phyloP scores from a whole-genome alignment of 2,888 invertebrate species.

The Gibbula magus region DNA sequence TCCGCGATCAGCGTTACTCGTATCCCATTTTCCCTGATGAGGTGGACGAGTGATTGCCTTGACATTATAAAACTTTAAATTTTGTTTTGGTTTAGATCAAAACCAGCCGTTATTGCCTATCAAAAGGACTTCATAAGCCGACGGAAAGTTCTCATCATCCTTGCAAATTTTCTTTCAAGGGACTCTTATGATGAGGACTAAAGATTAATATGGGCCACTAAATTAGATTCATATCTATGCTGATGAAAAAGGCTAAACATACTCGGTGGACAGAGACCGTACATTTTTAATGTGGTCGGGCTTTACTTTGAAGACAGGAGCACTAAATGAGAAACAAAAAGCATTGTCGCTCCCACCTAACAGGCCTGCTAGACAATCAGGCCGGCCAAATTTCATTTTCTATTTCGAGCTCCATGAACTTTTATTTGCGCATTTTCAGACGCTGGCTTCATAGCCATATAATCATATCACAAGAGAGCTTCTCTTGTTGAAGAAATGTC shows the following conservation, averaged over 20 bases:
- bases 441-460: not conserved
- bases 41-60: no score
- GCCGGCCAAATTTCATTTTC: constrained; percentile 14
- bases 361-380: constrained; percentile 3
- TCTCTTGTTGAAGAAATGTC: constrained; percentile 2
- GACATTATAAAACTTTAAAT: no score
- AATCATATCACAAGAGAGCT: not conserved
- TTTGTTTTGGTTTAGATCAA: no score
- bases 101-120: no score
- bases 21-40: no score
- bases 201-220: no score
- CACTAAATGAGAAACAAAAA: constrained; percentile 18
- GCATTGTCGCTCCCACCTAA: constrained; percentile 10
- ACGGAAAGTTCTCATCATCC: no score
- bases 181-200: no score
- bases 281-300: not conserved
- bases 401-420: constrained; percentile 10
- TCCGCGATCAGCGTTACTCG: not conserved
- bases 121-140: no score
- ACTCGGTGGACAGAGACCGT: not conserved
- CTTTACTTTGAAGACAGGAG: not conserved
- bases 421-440: constrained; percentile 19
- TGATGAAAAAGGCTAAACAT: no score
- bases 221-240: no score
- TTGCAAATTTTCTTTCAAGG: no score